Evolutionary conservation across 2,113 vertebrate species (phyloP), one percentile per base, ranked within the genome.

Genomic region (Leptocoma aspasia): DNA sequence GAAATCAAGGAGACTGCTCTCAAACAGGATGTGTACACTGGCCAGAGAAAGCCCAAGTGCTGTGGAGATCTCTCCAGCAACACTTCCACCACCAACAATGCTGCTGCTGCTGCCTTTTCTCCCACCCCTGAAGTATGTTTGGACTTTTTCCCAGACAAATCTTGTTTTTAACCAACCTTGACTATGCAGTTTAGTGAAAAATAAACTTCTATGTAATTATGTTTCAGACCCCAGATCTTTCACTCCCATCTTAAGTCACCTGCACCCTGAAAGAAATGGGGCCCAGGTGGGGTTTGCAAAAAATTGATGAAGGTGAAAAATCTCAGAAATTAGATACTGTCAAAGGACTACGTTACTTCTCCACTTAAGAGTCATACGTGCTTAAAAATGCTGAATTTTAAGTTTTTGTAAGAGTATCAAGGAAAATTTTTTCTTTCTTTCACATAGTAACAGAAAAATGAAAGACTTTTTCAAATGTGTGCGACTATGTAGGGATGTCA

Each of bases 21-120:
- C 41, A 73, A 57, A 39, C 20, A 61, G 50, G 30, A 59, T 13
- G 13, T 10, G 12, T 5, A 22, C 28, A 16, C 15, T 45, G n/a
- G 8, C 4, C n/a, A 41, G 39, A 28, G 9, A 45, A 79, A 54
- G 28, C 33, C n/a, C 10, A 47, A n/a, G 24, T 11, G 16, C 45
- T 45, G 28, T 20, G 47, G 41, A 39, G n/a, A n/a, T 56, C 21
- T 11, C 31, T 54, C 28, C n/a, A 39, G 42, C 35, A 77, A 37
- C 10, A 77, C 42, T 72, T 76, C n/a, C 57, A 75, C 18, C 9
- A 52, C 50, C 12, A 91, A 14, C 19, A 52, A 22, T 23, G 6
- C 30, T 75, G 39, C 24, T 23, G 6, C 30, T 75, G 39, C 11
- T 0, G 0, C 23, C 2, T 50, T 22, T 76, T 37, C 37, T 45